These are phyloP conservation scores for Poeciliopsis turrubarensis DNA, from an alignment of 2,113 vertebrate species.

Conservation along the genomic window DNA sequence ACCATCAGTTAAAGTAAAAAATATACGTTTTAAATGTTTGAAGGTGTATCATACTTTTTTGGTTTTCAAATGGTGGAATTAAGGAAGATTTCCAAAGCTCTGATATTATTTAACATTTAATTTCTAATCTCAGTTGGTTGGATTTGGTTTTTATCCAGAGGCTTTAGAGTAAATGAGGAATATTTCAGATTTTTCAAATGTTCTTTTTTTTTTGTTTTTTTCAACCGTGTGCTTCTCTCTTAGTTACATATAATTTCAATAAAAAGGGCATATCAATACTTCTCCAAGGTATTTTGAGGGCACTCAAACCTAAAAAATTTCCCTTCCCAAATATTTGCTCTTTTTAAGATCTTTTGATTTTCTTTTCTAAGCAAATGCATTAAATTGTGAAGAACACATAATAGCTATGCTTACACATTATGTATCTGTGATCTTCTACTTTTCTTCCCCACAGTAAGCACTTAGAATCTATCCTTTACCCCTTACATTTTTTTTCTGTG, in stretches of 20 bases:
- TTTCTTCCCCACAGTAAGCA: neutral
- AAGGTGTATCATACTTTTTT: too few relatives aligned
- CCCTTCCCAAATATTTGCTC: neutral
- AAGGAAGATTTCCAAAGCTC: too few relatives aligned
- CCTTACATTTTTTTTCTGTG: slow-evolving; percentile 28
- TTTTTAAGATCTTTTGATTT: neutral
- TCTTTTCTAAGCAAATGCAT: neutral
- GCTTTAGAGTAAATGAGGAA: too few relatives aligned
- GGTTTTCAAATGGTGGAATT: too few relatives aligned
- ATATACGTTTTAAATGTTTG: neutral
- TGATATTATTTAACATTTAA: too few relatives aligned
- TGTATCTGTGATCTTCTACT: neutral
- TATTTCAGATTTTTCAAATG: too few relatives aligned
- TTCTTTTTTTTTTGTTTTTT: too few relatives aligned
- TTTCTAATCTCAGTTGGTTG: too few relatives aligned
- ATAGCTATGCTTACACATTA: neutral
- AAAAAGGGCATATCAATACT: neutral
- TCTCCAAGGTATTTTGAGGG: neutral
- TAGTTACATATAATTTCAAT: neutral
- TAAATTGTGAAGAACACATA: neutral
- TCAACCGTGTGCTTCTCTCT: neutral
- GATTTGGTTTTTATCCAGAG: too few relatives aligned
- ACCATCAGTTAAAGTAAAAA: neutral
- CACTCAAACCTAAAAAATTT: neutral
- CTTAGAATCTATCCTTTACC: slow-evolving; percentile 26